Evolutionary conservation across 2,888 invertebrate species (phyloP).

Genomic region (Graphium colonna): DNA sequence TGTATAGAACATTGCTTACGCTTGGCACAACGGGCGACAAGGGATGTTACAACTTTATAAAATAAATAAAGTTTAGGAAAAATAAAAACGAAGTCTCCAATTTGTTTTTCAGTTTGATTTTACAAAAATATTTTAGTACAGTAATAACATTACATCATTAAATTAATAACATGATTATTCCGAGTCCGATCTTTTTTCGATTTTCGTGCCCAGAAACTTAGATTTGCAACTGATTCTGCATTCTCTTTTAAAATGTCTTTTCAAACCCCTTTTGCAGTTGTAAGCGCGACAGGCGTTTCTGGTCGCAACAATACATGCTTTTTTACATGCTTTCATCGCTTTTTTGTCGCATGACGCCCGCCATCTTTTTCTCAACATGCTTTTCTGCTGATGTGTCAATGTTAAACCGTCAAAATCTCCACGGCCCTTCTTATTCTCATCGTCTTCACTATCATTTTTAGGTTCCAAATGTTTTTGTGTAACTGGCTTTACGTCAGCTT

Average conservation of each 20-base stretch:
- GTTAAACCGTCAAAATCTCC: constrained; percentile 23
- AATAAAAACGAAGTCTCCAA: no score
- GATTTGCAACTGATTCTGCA: constrained; percentile 42
- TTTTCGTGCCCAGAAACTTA: constrained; percentile 24
- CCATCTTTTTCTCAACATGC: constrained; percentile 34
- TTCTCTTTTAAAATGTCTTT: constrained; percentile 36
- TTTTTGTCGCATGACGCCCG: constrained; percentile 34
- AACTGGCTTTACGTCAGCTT: no score
- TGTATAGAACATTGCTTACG: no score
- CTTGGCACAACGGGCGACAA: no score
- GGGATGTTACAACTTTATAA: no score
- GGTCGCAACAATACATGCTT: constrained; percentile 36
- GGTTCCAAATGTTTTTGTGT: neutral
- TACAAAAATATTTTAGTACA: neutral
- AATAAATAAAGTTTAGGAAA: no score
- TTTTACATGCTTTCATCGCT: constrained; percentile 36
- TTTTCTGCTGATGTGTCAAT: constrained; percentile 23
- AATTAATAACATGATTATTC: no score
- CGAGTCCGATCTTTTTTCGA: neutral
- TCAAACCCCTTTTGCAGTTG: constrained; percentile 37
- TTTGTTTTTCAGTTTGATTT: neutral
- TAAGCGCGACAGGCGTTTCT: constrained; percentile 34
- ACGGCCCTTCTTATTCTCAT: neutral
- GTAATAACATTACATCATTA: no score
- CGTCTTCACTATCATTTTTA: neutral